Evolutionary conservation across 2,113 vertebrate genomes (phyloP).

Genomic region (Brienomyrus longianalis): DNA sequence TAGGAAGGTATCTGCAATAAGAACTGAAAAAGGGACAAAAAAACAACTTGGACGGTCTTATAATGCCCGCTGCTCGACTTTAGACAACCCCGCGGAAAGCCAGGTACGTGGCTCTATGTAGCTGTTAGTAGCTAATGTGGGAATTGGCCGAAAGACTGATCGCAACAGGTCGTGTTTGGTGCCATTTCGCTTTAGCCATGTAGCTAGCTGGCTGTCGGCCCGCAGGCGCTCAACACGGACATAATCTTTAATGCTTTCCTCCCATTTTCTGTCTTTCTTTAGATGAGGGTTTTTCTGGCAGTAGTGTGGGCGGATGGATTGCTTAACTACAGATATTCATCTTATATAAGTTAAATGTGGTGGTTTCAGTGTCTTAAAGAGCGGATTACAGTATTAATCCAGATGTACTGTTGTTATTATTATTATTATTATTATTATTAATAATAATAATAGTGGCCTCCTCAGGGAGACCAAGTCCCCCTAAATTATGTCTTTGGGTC

Average conservation of each 20-base stretch:
- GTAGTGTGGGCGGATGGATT: neutral
- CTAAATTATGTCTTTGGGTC: neutral
- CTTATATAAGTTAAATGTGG: neutral
- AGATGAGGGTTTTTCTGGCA: neutral
- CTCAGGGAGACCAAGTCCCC: neutral
- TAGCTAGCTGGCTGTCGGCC: neutral
- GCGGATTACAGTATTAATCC: neutral
- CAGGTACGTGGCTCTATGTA: neutral
- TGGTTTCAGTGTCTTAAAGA: neutral
- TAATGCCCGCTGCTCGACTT: neutral
- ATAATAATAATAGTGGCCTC: neutral
- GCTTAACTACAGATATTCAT: neutral
- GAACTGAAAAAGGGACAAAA: neutral
- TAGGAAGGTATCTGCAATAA: neutral
- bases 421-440: neutral
- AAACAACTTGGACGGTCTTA: neutral
- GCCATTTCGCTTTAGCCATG: neutral
- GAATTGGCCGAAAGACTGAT: neutral
- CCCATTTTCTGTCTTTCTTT: neutral
- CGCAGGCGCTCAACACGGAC: neutral
- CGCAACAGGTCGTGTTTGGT: neutral
- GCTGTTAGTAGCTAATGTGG: neutral
- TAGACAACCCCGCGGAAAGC: neutral
- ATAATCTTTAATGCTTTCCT: neutral
- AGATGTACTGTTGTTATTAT: neutral